Percentiles rank a stretch among this genome's conserved stretches.
Conservation (phyloP, 2,888 invertebrate species). For the Vesta saturnalis region DNA sequence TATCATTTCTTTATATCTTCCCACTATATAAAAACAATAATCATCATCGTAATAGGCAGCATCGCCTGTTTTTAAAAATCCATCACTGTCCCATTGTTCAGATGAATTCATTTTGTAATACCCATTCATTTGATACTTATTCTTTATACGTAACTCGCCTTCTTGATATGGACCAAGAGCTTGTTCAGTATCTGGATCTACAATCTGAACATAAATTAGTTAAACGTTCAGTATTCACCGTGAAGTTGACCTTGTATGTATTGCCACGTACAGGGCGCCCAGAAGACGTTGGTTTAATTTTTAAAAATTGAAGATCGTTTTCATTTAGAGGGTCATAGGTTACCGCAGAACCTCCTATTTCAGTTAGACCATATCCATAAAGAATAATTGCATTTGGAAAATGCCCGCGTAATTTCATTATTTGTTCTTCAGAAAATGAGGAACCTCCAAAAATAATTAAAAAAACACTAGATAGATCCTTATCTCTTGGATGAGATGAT, state of each 20-base stretch:
- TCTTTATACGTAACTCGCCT: constrained; percentile 65
- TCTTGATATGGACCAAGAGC: constrained; percentile 60
- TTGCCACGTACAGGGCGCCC: background rate
- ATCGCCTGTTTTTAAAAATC: too few relatives aligned
- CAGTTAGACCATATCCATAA: background rate
- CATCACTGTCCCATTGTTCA: constrained; percentile 41
- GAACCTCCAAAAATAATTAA: too few relatives aligned
- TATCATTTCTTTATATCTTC: too few relatives aligned
- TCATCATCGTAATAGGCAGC: too few relatives aligned
- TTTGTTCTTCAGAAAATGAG: too few relatives aligned
- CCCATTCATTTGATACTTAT: constrained; percentile 54
- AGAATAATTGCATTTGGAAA: too few relatives aligned
- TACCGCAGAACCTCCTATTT: background rate
- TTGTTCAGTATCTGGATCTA: constrained; percentile 61
- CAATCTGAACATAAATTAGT: constrained; percentile 58
- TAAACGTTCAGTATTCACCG: background rate
- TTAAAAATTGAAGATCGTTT: background rate
- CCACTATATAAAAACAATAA: too few relatives aligned
- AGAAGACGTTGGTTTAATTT: background rate
- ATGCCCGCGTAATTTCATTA: too few relatives aligned
- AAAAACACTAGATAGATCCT: too few relatives aligned
- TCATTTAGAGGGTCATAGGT: background rate
- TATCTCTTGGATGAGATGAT: too few relatives aligned
- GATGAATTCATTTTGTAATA: constrained; percentile 63
- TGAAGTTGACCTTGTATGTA: background rate